Conservation (phyloP, 1,140 invertebrate species). For the Alviniconcha marisindica region DNA sequence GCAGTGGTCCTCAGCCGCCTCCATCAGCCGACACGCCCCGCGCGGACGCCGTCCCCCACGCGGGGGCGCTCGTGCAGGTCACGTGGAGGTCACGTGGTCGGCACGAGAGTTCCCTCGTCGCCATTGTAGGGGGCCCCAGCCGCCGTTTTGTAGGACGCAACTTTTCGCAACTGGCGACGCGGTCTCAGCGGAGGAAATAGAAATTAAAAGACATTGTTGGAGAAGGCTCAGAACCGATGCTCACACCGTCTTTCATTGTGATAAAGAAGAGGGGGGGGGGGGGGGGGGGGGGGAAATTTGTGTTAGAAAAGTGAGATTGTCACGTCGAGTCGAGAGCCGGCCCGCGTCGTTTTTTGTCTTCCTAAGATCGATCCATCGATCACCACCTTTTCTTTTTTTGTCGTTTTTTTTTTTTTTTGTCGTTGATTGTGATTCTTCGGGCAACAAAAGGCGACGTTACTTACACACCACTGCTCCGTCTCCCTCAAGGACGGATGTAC, state of each 20-base stretch:
- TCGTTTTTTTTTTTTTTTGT: too few species aligned
- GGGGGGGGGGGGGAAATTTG: not conserved
- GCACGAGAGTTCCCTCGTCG: not conserved
- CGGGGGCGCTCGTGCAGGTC: slow-evolving; percentile 19
- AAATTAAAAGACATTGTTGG: slow-evolving; percentile 22
- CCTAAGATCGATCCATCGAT: too few species aligned
- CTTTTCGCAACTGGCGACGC: not conserved
- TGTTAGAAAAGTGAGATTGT: not conserved
- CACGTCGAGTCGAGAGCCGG: too few species aligned
- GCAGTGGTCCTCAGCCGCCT: not conserved
- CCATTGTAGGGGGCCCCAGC: slow-evolving; percentile 4
- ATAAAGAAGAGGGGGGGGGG: too few species aligned
- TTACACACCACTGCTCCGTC: too few species aligned
- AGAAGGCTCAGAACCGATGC: not conserved
- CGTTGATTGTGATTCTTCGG: too few species aligned
- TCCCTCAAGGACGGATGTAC: too few species aligned
- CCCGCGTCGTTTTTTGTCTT: too few species aligned
- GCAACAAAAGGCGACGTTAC: too few species aligned
- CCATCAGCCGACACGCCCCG: not conserved
- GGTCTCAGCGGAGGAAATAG: not conserved
- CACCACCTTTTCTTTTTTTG: too few species aligned
- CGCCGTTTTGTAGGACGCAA: slow-evolving; percentile 11
- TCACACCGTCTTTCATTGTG: not conserved
- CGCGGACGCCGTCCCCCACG: not conserved
- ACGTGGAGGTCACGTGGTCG: slow-evolving; percentile 28